A percentile compares a stretch with the other conserved stretches of the same genome.
Conservation (phyloP, 2,113 vertebrate genomes). For the Spheniscus mendiculus region DNA sequence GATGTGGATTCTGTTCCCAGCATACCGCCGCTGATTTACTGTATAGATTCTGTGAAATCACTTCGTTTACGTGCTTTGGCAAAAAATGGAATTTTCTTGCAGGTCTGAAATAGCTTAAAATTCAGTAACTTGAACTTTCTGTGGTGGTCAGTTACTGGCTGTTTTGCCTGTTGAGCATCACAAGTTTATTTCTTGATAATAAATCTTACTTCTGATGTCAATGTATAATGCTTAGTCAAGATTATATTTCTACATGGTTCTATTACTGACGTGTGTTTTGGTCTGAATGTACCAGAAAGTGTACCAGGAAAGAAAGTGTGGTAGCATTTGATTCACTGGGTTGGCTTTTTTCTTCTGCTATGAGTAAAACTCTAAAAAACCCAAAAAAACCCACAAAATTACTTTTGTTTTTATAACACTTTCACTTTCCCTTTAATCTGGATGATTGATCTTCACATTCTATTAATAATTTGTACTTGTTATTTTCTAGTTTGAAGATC, state of each 20-base stretch:
- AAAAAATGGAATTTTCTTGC: not conserved
- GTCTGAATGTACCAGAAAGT: not conserved
- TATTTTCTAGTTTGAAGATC: constrained; percentile 86
- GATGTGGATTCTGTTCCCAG: not conserved
- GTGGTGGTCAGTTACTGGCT: not conserved
- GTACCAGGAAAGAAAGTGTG: not conserved
- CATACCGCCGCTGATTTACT: not conserved
- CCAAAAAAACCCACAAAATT: not conserved
- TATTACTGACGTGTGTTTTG: not conserved
- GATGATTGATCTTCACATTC: not conserved
- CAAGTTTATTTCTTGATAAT: not conserved
- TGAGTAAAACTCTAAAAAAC: not conserved
- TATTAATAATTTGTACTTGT: not conserved
- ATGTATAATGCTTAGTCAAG: not conserved
- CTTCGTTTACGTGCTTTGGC: not conserved
- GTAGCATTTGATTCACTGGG: not conserved
- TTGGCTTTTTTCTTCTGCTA: not conserved
- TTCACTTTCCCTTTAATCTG: not conserved
- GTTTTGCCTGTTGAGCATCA: not conserved
- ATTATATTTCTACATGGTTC: not conserved
- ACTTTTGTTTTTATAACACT: not conserved
- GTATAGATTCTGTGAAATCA: not conserved
- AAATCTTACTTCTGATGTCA: not conserved
- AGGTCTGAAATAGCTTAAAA: not conserved
- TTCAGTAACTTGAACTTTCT: not conserved